phyloP scores from a whole-genome alignment of 2,888 invertebrate species.

The Poecilobothrus nobilitatus region DNA sequence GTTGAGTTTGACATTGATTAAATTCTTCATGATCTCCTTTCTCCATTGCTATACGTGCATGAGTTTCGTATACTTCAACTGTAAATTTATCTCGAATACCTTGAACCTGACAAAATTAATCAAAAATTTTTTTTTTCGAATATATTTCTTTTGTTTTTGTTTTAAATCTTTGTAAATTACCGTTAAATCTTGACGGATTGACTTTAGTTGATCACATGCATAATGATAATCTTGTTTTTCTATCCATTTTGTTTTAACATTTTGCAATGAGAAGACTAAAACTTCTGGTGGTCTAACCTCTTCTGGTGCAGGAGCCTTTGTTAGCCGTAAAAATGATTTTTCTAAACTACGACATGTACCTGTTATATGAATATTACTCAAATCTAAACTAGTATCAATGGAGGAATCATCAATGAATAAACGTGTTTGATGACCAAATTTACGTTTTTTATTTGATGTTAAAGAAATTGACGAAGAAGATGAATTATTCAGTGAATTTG shows the following conservation, averaged over 20 bases:
- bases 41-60: slow-evolving; percentile 94
- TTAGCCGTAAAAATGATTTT: slow-evolving; percentile 91
- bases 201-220: slow-evolving; percentile 97
- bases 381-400: slow-evolving; percentile 65
- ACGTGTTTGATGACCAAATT: slow-evolving; percentile 30
- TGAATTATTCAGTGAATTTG: slow-evolving; percentile 28
- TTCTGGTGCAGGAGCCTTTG: slow-evolving; percentile 87
- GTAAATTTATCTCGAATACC: slow-evolving; percentile 91
- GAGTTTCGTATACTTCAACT: slow-evolving; percentile 97
- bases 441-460: slow-evolving; percentile 14
- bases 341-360: slow-evolving; percentile 92
- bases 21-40: slow-evolving; percentile 98
- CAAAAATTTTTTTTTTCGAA: neutral
- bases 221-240: slow-evolving; percentile 89
- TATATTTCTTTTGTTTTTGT: neutral
- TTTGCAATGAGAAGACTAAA: slow-evolving; percentile 71
- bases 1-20: slow-evolving; percentile 98
- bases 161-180: slow-evolving; percentile 48
- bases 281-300: slow-evolving; percentile 87
- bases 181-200: slow-evolving; percentile 96
- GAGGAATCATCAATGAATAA: slow-evolving; percentile 49
- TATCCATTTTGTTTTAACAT: slow-evolving; percentile 88
- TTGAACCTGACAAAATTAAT: slow-evolving; percentile 62
- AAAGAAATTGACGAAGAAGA: neutral
- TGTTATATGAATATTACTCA: slow-evolving; percentile 80